phyloP scores from a whole-genome alignment of 92 coral and sea anemone species.

The Phenganax subtilis region DNA sequence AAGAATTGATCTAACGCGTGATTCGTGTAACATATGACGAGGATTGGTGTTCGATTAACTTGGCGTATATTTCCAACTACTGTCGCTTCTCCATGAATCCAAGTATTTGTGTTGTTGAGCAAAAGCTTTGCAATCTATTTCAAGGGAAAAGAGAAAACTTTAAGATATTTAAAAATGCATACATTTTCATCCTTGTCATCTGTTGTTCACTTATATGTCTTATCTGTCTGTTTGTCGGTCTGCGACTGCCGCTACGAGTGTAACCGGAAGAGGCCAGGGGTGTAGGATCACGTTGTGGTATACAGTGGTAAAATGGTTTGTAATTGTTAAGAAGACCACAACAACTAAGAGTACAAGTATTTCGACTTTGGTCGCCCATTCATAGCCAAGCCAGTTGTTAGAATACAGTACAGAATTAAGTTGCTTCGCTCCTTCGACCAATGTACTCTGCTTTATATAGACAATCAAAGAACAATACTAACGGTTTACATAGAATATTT shows the following conservation, averaged over 20 bases:
- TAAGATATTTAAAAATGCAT: neutral
- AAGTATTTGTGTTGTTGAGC: constrained; percentile 68
- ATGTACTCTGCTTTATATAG: too few species aligned
- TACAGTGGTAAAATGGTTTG: too few species aligned
- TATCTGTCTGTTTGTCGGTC: neutral
- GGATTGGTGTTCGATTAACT: constrained; percentile 52
- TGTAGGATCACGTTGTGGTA: too few species aligned
- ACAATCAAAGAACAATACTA: too few species aligned
- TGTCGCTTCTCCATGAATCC: constrained; percentile 67
- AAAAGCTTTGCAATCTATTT: constrained; percentile 76
- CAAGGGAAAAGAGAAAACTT: neutral
- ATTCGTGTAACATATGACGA: constrained; percentile 88
- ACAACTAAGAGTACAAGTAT: too few species aligned
- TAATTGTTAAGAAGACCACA: too few species aligned
- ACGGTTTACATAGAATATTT: too few species aligned
- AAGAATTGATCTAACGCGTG: constrained; percentile 95
- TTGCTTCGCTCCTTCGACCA: too few species aligned
- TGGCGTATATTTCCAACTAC: constrained; percentile 26
- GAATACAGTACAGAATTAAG: neutral
- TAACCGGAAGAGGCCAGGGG: too few species aligned
- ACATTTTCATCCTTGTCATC: too few species aligned
- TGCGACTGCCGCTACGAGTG: too few species aligned
- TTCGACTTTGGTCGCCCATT: too few species aligned
- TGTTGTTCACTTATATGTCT: neutral
- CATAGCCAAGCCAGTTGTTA: neutral